Percentiles rank a stretch among this genome's conserved stretches.
These are phyloP conservation scores for Spea hammondii DNA, from an alignment of 2,797 vertebrate species.

Conservation along the genomic window DNA sequence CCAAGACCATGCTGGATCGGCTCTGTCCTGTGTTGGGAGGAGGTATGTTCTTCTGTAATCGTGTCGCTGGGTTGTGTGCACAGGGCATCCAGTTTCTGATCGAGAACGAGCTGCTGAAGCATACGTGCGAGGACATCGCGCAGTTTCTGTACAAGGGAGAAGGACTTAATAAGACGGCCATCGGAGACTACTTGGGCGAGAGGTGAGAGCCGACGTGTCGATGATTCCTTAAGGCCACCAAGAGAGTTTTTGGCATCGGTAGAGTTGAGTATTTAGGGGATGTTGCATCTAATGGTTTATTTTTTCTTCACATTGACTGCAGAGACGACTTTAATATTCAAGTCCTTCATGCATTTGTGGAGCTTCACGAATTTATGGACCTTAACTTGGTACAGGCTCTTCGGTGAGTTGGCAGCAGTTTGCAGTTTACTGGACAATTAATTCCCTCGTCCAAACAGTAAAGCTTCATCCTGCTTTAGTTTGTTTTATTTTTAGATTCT, in stretches of 20 bases:
- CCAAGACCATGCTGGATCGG: not conserved
- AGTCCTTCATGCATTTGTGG: slow-evolving; percentile 89
- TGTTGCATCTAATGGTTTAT: not conserved
- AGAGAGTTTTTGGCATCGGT: not conserved
- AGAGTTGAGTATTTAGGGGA: not conserved
- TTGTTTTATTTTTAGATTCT: too few relatives aligned
- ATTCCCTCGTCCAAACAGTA: too few relatives aligned
- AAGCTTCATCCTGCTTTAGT: too few relatives aligned
- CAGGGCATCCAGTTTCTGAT: slow-evolving; percentile 90
- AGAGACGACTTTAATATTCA: slow-evolving; percentile 92
- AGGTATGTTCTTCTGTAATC: not conserved
- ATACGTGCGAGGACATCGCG: slow-evolving; percentile 84
- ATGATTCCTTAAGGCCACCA: too few relatives aligned
- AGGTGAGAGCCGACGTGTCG: slow-evolving; percentile 53
- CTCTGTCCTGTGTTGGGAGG: not conserved
- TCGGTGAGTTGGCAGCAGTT: slow-evolving; percentile 66
- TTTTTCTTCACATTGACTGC: slow-evolving; percentile 33
- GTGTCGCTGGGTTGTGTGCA: not conserved
- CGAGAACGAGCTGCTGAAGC: slow-evolving; percentile 85
- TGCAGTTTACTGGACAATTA: not conserved
- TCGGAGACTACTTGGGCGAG: slow-evolving; percentile 91
- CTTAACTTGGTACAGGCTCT: slow-evolving; percentile 89
- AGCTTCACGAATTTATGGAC: slow-evolving; percentile 88
- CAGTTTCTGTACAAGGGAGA: slow-evolving; percentile 95
- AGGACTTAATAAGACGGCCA: slow-evolving; percentile 92